Base-by-base conservation (phyloP, 2,797 vertebrate genomes). In the Channa striata region DNA sequence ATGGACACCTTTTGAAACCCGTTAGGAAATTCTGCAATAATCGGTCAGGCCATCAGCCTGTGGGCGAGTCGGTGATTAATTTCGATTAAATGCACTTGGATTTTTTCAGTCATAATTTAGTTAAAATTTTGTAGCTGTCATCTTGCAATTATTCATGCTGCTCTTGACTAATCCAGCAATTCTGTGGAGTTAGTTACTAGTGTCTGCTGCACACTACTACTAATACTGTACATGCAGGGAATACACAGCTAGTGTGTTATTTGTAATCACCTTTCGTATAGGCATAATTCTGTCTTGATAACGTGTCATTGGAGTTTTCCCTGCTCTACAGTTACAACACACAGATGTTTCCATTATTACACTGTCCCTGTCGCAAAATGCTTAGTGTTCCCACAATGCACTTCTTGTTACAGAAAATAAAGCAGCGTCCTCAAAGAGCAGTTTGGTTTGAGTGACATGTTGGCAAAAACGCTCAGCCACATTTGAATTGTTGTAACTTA, bases 401-500 rank as follows among this genome's bases (percentile, higher is more conserved):
- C n/a, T 30, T 6, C 25, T 30, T 30, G 4, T 30, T 30, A 33
- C 34, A 19, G 39, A 4, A 30, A n/a, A 44, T 64, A 62, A 54
- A 60, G 46, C 59, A 9, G 2, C 56, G 25, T 17, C 43, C 20
- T 70, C 48, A 58, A 54, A 42, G 52, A 82, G 19, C 19, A 47
- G 60, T 67, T 86, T 66, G 82, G 66, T 81, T 74, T 16, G 2
- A 60, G 52, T 78, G 60, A 65, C 70, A 73, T 54, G 42, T 71
- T 71, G 61, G 59, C 74, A 74, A 67, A 82, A 59, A 74, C 60
- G 51, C 51, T 71, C 43, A 79, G 53, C 52, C 43, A 33, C 74
- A 70, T 81, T 82, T 72, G 59, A 81, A 78, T 81, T 70, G 65
- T 68, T 66, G 63, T 71, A 72, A 78, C 39, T 54, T 79, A 69